Evolutionary conservation across 2,888 invertebrate species (phyloP).

Genomic region (Pterostichus madidus): DNA sequence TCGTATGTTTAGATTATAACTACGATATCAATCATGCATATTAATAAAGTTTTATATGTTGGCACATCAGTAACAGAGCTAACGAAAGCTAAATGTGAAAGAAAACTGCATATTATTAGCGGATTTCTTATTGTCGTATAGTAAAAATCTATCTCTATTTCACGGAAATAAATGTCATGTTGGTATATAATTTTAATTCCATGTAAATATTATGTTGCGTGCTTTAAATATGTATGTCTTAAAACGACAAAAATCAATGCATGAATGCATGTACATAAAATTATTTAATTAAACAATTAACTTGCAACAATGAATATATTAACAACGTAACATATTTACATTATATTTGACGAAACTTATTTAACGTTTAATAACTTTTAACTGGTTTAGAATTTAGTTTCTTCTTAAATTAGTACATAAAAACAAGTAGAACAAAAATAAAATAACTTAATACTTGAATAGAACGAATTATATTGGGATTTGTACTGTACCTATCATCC

Average conservation of each 20-base stretch:
- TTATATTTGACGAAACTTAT: too few relatives aligned
- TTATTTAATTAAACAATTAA: slow-evolving; percentile 20
- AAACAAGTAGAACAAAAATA: too few relatives aligned
- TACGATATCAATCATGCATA: slow-evolving; percentile 43
- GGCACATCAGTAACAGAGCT: slow-evolving; percentile 45
- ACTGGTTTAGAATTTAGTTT: too few relatives aligned
- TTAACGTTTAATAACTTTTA: too few relatives aligned
- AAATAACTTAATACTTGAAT: too few relatives aligned
- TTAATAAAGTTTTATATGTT: slow-evolving; percentile 46
- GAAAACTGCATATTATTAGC: slow-evolving; percentile 18
- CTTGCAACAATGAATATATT: slow-evolving; percentile 38
- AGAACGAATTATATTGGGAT: too few relatives aligned
- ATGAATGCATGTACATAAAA: slow-evolving; percentile 16
- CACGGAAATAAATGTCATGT: slow-evolving; percentile 24
- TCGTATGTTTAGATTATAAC: slow-evolving; percentile 20
- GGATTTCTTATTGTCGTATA: slow-evolving; percentile 57
- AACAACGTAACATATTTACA: slow-evolving; percentile 15
- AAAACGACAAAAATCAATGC: slow-evolving; percentile 24
- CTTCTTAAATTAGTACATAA: too few relatives aligned
- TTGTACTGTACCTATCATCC: too few relatives aligned
- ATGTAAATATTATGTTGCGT: slow-evolving; percentile 23
- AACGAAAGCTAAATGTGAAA: slow-evolving; percentile 40
- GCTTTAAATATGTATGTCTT: slow-evolving; percentile 30
- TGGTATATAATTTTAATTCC: background rate
- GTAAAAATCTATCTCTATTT: slow-evolving; percentile 54